Percentiles rank a stretch among this genome's conserved stretches.
Evolutionary conservation across 2,888 invertebrate species (phyloP).

Genomic region (Mythimna lalbum): DNA sequence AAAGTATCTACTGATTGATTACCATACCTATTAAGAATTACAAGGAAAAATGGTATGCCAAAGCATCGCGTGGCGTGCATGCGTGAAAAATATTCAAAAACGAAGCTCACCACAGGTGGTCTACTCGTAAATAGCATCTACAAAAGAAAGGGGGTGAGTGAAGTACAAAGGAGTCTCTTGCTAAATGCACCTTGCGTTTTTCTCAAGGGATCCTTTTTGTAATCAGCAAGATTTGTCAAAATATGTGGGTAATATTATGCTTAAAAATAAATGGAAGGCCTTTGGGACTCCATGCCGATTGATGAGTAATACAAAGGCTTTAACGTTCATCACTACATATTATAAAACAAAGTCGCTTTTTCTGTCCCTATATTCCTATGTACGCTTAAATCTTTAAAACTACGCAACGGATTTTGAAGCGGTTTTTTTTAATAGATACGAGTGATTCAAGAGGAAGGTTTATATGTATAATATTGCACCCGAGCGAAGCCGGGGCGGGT

Average conservation of each 20-base stretch:
- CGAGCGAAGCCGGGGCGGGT: too few relatives aligned
- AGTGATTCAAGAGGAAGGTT: too few relatives aligned
- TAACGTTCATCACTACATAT: too few relatives aligned
- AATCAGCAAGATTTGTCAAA: conserved; percentile 50
- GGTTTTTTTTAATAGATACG: too few relatives aligned
- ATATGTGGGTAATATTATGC: not conserved
- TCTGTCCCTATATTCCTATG: too few relatives aligned
- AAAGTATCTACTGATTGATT: conserved; percentile 30
- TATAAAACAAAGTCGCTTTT: too few relatives aligned
- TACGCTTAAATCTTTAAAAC: too few relatives aligned
- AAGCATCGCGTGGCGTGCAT: conserved; percentile 40
- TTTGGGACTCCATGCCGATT: not conserved
- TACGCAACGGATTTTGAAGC: too few relatives aligned
- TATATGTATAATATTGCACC: too few relatives aligned
- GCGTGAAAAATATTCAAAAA: conserved; percentile 51
- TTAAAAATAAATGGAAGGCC: not conserved
- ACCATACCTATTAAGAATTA: conserved; percentile 17
- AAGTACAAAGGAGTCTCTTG: conserved; percentile 38
- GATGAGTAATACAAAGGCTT: not conserved
- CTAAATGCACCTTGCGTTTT: conserved; percentile 48
- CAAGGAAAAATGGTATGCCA: conserved; percentile 34
- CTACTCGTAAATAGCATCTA: conserved; percentile 41
- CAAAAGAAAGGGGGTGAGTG: conserved; percentile 39
- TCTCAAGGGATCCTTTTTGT: conserved; percentile 49
- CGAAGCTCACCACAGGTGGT: conserved; percentile 51